Conservation (phyloP, 1,140 invertebrate species). For the Eupeodes corollae region DNA sequence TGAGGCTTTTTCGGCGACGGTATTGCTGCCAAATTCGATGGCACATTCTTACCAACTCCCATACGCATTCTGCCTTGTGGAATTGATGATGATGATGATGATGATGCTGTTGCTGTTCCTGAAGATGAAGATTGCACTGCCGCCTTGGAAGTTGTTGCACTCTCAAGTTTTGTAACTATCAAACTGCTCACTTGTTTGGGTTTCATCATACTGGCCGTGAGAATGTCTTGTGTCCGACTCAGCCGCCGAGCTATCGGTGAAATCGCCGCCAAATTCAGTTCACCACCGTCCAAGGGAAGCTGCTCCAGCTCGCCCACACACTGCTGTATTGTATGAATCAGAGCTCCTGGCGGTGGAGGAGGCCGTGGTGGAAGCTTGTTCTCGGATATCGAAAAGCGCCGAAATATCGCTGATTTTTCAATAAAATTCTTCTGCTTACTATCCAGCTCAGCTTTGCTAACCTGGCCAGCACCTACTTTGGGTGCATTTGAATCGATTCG, state of each 20-base stretch:
- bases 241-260: constrained; percentile 1
- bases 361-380: constrained; percentile 4
- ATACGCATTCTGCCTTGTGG: too few species aligned
- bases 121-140: too few species aligned
- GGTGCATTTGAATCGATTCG: constrained; percentile 24
- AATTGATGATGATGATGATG: too few species aligned
- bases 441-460: not conserved
- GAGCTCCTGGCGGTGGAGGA: not conserved
- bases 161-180: too few species aligned
- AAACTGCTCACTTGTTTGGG: not conserved
- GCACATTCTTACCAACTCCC: too few species aligned
- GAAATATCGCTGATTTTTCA: constrained; percentile 12
- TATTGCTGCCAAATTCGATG: too few species aligned
- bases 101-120: too few species aligned
- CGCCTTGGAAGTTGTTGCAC: too few species aligned
- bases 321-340: too few species aligned
- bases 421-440: constrained; percentile 11
- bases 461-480: not conserved
- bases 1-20: too few species aligned
- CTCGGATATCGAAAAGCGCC: constrained; percentile 14
- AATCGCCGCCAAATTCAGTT: constrained; percentile 5
- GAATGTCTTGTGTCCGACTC: constrained; percentile 9
- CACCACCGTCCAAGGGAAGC: not conserved
- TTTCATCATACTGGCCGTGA: constrained; percentile 8
- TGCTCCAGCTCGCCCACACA: not conserved